Evolutionary conservation across 2,797 vertebrate species (phyloP).

Genomic region (Gorsachius magnificus): DNA sequence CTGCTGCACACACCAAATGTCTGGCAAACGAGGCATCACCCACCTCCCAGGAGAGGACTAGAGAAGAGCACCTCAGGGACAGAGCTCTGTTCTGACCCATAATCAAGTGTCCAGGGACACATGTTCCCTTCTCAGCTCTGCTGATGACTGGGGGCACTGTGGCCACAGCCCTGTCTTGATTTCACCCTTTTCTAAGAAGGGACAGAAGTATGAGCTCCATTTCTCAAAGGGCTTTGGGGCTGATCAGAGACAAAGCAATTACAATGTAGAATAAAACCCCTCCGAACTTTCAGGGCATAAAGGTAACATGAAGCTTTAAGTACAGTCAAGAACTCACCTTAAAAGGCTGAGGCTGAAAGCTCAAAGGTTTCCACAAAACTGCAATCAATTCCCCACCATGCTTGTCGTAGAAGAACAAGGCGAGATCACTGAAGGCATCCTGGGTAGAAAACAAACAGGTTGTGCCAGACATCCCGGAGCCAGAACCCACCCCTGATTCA

Average conservation of each 20-base stretch:
- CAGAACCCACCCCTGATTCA: background rate
- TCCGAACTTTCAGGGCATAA: background rate
- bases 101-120: background rate
- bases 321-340: conserved; percentile 79
- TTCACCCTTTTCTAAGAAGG: background rate
- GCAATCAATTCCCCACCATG: conserved; percentile 90
- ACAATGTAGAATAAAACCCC: background rate
- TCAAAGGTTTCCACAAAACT: conserved; percentile 94
- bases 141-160: background rate
- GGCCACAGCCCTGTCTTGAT: background rate
- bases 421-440: conserved; percentile 89
- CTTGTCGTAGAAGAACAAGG: conserved; percentile 93
- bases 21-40: background rate
- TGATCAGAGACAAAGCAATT: background rate
- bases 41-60: background rate
- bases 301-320: background rate
- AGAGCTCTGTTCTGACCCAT: background rate
- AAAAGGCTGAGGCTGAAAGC: conserved; percentile 87
- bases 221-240: background rate
- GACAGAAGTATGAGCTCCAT: background rate
- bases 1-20: background rate
- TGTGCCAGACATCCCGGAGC: background rate
- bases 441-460: conserved; percentile 50
- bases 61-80: background rate
- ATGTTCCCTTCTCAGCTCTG: background rate